A percentile compares a stretch with the other conserved stretches of the same genome.
phyloP scores from a whole-genome alignment of 2,113 vertebrate species.

The Panthera uncia region DNA sequence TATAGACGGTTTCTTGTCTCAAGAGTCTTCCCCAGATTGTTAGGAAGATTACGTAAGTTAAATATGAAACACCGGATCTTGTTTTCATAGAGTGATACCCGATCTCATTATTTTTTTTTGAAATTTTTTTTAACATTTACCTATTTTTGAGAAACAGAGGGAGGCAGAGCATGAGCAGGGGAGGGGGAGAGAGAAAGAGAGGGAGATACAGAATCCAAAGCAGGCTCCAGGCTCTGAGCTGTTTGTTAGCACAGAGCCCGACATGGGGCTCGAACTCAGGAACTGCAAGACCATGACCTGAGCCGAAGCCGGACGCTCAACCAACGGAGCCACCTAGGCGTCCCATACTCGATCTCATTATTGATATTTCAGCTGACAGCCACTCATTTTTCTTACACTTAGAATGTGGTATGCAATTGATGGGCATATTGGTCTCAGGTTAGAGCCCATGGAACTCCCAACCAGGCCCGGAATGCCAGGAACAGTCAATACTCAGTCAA shows the following conservation, averaged over 20 bases:
- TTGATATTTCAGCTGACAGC: background rate
- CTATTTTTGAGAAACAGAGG: too few relatives aligned
- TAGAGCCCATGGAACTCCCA: background rate
- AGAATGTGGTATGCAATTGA: background rate
- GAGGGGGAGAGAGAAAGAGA: too few relatives aligned
- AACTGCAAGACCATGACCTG: too few relatives aligned
- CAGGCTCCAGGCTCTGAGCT: too few relatives aligned
- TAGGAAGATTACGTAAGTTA: background rate
- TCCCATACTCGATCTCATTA: background rate
- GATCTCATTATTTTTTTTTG: background rate
- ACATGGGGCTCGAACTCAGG: too few relatives aligned
- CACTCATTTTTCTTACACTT: background rate
- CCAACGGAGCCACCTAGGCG: too few relatives aligned
- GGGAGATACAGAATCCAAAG: too few relatives aligned
- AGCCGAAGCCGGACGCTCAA: too few relatives aligned
- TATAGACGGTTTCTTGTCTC: background rate
- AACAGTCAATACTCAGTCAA: background rate
- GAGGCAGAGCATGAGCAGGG: too few relatives aligned
- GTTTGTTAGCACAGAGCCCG: too few relatives aligned
- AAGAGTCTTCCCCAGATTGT: background rate
- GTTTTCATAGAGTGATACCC: background rate
- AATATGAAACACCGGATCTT: too few relatives aligned
- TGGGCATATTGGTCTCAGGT: background rate
- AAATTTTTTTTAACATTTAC: too few relatives aligned
- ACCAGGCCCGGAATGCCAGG: accelerated